Evolutionary conservation across 2,888 invertebrate species (phyloP).

Genomic region (Vesta saturnalis): DNA sequence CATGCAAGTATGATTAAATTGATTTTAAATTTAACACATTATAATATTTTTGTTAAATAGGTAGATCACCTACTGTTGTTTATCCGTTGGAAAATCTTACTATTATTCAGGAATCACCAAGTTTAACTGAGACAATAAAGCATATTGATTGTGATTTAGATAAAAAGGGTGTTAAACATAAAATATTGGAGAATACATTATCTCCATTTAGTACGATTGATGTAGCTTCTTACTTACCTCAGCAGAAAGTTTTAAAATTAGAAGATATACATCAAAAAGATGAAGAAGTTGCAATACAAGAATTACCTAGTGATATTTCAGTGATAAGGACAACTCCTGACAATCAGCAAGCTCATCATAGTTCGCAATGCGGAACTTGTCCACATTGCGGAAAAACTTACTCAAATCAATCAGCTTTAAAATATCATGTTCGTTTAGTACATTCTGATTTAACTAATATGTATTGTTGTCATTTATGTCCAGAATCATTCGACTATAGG

Average conservation of each 20-base stretch:
- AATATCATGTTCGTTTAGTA: constrained; percentile 74
- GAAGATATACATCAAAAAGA: constrained; percentile 21
- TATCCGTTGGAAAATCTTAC: constrained; percentile 44
- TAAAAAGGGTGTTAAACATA: constrained; percentile 28
- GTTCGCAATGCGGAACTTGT: constrained; percentile 70
- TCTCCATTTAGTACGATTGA: constrained; percentile 16
- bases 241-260: constrained; percentile 18
- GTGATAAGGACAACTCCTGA: constrained; percentile 16
- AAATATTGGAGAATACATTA: constrained; percentile 10
- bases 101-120: constrained; percentile 36
- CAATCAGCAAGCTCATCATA: constrained; percentile 55
- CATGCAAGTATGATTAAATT: constrained; percentile 45
- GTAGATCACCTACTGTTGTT: constrained; percentile 49
- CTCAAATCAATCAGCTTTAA: constrained; percentile 75
- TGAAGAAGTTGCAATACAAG: constrained; percentile 20
- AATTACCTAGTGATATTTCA: constrained; percentile 23
- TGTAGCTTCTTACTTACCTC: constrained; percentile 10
- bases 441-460: constrained; percentile 75
- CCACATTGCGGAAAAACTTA: constrained; percentile 76
- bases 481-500: constrained; percentile 73
- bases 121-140: constrained; percentile 48
- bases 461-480: constrained; percentile 75
- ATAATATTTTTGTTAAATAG: constrained; percentile 33
- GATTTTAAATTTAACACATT: not conserved
- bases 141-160: no score